Evolutionary conservation across 2,113 vertebrate species (phyloP).

Genomic region (Megatriorchis doriae): DNA sequence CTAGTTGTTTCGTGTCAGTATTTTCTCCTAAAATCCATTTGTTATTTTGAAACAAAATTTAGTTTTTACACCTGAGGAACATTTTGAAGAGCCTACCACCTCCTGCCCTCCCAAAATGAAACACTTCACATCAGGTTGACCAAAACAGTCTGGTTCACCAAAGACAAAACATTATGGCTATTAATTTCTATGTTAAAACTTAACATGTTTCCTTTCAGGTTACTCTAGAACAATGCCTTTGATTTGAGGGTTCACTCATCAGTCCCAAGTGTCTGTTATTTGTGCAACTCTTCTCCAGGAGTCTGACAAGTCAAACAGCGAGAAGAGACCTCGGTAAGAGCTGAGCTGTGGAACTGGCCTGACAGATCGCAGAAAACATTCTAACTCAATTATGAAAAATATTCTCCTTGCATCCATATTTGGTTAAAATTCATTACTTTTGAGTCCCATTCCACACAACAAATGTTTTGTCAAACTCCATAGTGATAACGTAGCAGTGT

Average conservation of each 20-base stretch:
- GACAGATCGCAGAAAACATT: not conserved
- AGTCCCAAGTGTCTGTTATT: not conserved
- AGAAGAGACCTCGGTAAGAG: not conserved
- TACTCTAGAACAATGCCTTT: not conserved
- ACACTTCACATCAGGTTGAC: not conserved
- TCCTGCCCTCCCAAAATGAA: not conserved
- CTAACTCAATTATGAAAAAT: not conserved
- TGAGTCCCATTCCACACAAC: not conserved
- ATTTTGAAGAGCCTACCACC: not conserved
- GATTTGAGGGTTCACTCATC: not conserved
- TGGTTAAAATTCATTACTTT: not conserved
- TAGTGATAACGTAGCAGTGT: not conserved
- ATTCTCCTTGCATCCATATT: not conserved
- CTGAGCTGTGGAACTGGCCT: not conserved
- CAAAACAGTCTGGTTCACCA: not conserved
- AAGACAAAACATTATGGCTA: not conserved
- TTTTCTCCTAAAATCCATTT: not conserved
- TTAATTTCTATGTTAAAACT: not conserved
- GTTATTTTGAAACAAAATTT: not conserved
- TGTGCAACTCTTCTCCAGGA: not conserved
- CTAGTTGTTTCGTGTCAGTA: no score
- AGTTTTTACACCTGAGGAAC: not conserved
- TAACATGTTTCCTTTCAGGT: not conserved
- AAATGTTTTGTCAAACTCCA: conserved; percentile 1
- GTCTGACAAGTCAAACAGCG: not conserved